These are phyloP conservation scores for Pseudopodoces humilis DNA, from an alignment of 2,113 vertebrate species.

Conservation along the genomic window DNA sequence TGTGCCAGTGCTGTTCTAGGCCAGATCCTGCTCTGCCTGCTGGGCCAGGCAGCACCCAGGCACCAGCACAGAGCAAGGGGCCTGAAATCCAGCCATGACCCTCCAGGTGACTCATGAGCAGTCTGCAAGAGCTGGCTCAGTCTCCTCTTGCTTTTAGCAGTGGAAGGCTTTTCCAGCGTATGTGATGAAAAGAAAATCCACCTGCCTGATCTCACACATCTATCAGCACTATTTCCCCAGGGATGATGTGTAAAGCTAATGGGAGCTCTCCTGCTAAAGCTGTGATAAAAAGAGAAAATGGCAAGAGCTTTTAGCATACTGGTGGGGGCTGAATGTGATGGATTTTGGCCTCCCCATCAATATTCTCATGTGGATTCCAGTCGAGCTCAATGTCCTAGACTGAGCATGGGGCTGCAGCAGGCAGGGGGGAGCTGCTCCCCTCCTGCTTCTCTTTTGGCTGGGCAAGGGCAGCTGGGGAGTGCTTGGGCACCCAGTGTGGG, in stretches of 20 bases:
- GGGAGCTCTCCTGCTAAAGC: neutral
- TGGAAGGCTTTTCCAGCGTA: neutral
- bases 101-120: neutral
- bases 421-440: neutral
- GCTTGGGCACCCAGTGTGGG: neutral
- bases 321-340: neutral
- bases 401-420: neutral
- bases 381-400: neutral
- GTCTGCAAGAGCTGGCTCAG: neutral
- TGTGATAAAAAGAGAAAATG: neutral
- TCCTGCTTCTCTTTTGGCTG: neutral
- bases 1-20: neutral
- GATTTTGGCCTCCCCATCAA: neutral
- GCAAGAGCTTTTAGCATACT: neutral
- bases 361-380: neutral
- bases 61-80: accelerated
- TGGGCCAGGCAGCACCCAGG: neutral
- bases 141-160: neutral
- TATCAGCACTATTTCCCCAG: neutral
- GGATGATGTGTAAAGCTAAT: neutral
- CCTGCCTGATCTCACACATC: slow-evolving; percentile 23
- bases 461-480: neutral
- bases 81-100: neutral
- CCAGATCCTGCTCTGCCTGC: neutral
- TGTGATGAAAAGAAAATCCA: slow-evolving; percentile 64